These are phyloP conservation scores for Prionace glauca DNA, from an alignment of 2,797 vertebrate genomes.

Conservation along the genomic window DNA sequence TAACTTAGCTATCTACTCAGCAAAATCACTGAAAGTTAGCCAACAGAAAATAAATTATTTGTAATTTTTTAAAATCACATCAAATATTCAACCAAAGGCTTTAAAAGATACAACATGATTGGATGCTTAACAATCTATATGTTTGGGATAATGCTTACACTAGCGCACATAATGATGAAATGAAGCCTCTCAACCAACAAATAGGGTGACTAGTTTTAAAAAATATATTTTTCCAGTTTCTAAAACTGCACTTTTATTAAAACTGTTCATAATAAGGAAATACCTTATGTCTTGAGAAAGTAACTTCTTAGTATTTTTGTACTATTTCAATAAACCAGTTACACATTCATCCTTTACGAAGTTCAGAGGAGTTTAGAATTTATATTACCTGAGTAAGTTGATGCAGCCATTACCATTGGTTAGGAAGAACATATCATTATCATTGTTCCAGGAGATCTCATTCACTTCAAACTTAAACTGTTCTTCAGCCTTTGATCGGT, in stretches of 20 bases:
- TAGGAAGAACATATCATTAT: conserved; percentile 97
- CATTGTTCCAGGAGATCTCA: conserved; percentile 98
- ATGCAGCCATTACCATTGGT: conserved; percentile 97
- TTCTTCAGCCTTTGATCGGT: conserved; percentile 86
- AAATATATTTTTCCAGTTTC: background rate
- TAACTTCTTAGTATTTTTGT: background rate
- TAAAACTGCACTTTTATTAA: background rate
- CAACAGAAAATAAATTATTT: background rate
- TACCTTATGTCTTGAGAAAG: too few relatives aligned
- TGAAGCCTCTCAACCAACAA: background rate
- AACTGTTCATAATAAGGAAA: background rate
- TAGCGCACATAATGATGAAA: background rate
- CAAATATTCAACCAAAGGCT: background rate
- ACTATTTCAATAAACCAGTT: background rate
- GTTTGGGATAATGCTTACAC: background rate
- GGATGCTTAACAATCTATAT: background rate
- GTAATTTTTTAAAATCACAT: background rate
- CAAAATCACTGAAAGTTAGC: background rate
- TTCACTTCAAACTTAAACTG: conserved; percentile 99
- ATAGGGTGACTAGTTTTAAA: background rate
- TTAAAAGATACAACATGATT: background rate
- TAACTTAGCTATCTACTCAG: background rate
- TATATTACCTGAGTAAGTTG: conserved; percentile 81
- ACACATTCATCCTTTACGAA: background rate
- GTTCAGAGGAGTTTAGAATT: background rate